Evolutionary conservation across 2,797 vertebrate genomes (phyloP), one percentile per base, ranked within the genome.

Genomic region (Ficedula albicollis): DNA sequence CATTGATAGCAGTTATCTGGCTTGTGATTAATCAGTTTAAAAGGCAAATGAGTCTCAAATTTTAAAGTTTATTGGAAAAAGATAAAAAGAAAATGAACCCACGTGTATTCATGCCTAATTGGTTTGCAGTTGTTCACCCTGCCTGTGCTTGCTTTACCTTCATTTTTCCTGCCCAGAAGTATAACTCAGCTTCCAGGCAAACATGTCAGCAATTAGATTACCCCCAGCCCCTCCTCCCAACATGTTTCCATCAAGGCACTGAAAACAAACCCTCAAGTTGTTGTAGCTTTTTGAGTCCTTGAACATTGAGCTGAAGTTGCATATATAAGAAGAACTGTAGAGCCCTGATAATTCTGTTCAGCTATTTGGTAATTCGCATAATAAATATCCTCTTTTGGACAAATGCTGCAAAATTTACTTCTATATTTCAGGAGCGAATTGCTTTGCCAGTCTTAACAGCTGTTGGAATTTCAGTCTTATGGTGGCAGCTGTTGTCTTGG

Each of bases 401-500:
- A 62, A 93, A 2, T 39, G 15, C 68, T 84, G 80, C 32, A 74
- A 81, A 88, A 73, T 75, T 78, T 68, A 44, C 55, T 84, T 91
- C 39, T 14, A 7, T 84, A 21, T 70, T 93, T 87, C 74, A 64
- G 67, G 34, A 91, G 34, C 25, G 49, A 95, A 79, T 79, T 91
- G 56, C 78, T 90, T 90, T 86, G 89, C 74, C n/a, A 48, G 46
- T 93, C 69, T 83, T 78, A 74, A 82, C 92, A 93, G 84, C 95
- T 93, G 79, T 81, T 93, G 89, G 84, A 88, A 91, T 97, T 83
- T 90, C 54, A 84, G 58, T 67, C 83, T 95, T 92, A 62, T 9
- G 69, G 58, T 84, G 68, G 96, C 96, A 97, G 96, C 97, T 96
- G 95, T 95, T 96, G 94, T 90, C 92, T 73, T 81, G 89, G 79